phyloP scores from a whole-genome alignment of 2,888 invertebrate species.

The Lepidonotus clava region DNA sequence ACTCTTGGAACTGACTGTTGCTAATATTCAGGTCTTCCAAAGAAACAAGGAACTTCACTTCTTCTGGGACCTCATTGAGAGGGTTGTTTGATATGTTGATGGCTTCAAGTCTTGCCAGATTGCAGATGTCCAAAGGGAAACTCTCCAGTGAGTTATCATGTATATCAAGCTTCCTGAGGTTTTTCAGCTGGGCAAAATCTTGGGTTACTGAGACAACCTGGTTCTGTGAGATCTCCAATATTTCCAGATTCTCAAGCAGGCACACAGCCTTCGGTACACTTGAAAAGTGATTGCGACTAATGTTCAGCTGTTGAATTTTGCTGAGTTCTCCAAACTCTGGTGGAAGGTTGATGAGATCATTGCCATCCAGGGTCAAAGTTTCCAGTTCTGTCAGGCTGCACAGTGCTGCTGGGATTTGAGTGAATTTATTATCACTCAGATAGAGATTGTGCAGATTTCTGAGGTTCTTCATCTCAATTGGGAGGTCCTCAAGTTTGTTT shows the following conservation, averaged over 20 bases:
- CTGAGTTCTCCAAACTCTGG: constrained; percentile 71
- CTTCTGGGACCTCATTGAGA: constrained; percentile 79
- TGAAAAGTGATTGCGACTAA: constrained; percentile 71
- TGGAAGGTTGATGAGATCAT: constrained; percentile 70
- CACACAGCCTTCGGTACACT: constrained; percentile 70
- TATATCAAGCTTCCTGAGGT: constrained; percentile 69
- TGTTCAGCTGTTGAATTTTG: constrained; percentile 70
- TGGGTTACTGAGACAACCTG: constrained; percentile 67
- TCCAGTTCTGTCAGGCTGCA: constrained; percentile 70
- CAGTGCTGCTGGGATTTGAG: constrained; percentile 71
- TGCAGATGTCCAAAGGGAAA: constrained; percentile 70
- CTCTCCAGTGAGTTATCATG: constrained; percentile 68
- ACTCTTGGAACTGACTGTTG: constrained; percentile 74
- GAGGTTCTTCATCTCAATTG: constrained; percentile 75
- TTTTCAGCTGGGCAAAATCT: constrained; percentile 69
- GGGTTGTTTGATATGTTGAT: constrained; percentile 72
- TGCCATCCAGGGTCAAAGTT: constrained; percentile 67
- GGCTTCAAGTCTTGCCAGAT: constrained; percentile 66
- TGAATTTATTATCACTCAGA: constrained; percentile 72
- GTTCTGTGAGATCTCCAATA: constrained; percentile 70
- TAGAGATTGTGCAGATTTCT: constrained; percentile 71
- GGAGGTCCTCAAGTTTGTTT: constrained; percentile 72
- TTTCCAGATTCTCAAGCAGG: constrained; percentile 67
- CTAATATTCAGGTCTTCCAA: constrained; percentile 73
- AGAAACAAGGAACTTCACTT: constrained; percentile 88